Evolutionary conservation across 2,888 invertebrate genomes (phyloP), one percentile per base, ranked within the genome.

Genomic region (Folsomia candida): DNA sequence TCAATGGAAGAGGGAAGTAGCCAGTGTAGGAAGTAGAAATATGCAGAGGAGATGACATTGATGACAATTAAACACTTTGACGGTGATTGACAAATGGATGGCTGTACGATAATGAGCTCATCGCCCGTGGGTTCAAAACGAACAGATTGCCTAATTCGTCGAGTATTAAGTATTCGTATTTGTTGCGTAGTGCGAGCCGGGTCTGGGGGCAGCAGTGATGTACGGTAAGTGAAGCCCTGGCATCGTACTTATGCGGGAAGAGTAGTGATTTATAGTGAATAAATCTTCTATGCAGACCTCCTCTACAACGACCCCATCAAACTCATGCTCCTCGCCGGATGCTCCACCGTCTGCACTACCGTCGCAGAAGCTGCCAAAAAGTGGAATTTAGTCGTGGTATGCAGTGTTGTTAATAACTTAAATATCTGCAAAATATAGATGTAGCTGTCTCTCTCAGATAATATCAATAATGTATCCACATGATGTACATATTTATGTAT

Each of bases 361-460:
- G 97, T 99, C 18, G 98, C 98, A 1, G 98, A 99, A 85, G 97
- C 98, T 57, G 98, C 98, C 69, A 97, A 96, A 86, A 97, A 98
- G 94, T 99, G 98, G 98, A 98, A 99, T 85, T 88, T 99, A 75
- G 93, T 99, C 83, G 98, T 99, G 86, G 98, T 98, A 85, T n/a
- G n/a, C n/a, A 89, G 92, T 89, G 70, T 64, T n/a, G n/a, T n/a
- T n/a, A n/a, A n/a, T n/a, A n/a, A n/a, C 18, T 47, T 47, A 47
- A 47, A 47, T 47, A 47, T 47, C 47, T 47, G 47, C n/a, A n/a
- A 47, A 47, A 47, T 18, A 18, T 47, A 47, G 47, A 47, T 47
- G 47, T 47, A 47, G 9, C 18, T 37, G 28, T 29, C 11, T 3
- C 20, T 25, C 51, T 22, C 27, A n/a, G 22, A 63, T 4, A 1